Percentiles rank a stretch among this genome's conserved stretches.
Evolutionary conservation across 2,797 vertebrate genomes (phyloP).

Genomic region (Etheostoma perlongum): DNA sequence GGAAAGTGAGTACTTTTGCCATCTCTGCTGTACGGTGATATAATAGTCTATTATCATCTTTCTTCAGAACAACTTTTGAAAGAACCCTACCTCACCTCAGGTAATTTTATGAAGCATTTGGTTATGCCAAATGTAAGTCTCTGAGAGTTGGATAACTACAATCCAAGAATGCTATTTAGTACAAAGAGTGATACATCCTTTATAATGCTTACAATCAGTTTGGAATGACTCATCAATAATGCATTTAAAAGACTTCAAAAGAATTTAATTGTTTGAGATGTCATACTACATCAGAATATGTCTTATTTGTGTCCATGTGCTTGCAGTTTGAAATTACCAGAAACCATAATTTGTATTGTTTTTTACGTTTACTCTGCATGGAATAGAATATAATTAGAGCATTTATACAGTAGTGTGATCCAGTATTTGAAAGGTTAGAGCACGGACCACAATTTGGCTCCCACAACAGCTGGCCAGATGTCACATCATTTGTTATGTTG

Average conservation of each 20-base stretch:
- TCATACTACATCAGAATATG: background rate
- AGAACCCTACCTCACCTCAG: background rate
- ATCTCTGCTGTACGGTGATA: background rate
- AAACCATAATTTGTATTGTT: background rate
- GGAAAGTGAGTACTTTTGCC: no score
- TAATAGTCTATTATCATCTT: conserved; percentile 2
- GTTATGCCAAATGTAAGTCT: background rate
- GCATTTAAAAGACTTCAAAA: background rate
- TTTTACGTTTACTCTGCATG: background rate
- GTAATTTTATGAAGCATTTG: background rate
- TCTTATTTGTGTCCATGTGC: background rate
- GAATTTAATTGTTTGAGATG: conserved; percentile 1
- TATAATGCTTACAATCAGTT: background rate
- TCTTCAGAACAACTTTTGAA: background rate
- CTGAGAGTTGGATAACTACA: conserved; percentile 3
- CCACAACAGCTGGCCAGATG: conserved; percentile 51
- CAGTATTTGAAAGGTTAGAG: conserved; percentile 25
- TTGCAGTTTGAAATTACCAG: background rate
- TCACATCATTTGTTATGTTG: conserved; percentile 36
- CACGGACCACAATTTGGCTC: conserved; percentile 16
- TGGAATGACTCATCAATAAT: background rate
- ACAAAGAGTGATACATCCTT: background rate
- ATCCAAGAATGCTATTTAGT: background rate
- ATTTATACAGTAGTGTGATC: conserved; percentile 18
- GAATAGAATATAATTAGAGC: conserved; percentile 11